Conservation (phyloP, 2,888 invertebrate species). For the Apotomis turbidana region DNA sequence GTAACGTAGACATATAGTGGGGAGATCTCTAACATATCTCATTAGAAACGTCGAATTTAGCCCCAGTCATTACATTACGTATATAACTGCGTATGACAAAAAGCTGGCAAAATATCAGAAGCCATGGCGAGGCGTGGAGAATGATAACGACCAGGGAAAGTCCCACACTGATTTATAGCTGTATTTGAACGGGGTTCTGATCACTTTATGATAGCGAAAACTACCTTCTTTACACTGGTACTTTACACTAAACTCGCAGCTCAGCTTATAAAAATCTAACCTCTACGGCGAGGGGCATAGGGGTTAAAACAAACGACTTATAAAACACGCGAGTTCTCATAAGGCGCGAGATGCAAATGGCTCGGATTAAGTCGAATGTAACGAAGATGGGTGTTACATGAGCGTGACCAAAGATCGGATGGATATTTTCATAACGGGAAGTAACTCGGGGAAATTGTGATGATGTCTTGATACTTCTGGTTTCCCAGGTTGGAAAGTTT, state of each 20-base stretch:
- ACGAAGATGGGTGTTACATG: slow-evolving; percentile 58
- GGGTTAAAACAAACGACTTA: neutral
- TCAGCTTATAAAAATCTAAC: slow-evolving; percentile 16
- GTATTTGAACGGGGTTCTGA: slow-evolving; percentile 79
- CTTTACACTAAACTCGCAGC: slow-evolving; percentile 3
- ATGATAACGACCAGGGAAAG: slow-evolving; percentile 78
- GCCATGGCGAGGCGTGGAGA: slow-evolving; percentile 66
- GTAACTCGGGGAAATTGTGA: slow-evolving; percentile 36
- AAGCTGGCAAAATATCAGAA: slow-evolving; percentile 70
- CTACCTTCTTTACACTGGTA: slow-evolving; percentile 48
- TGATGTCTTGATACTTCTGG: slow-evolving; percentile 32
- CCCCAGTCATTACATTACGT: slow-evolving; percentile 58
- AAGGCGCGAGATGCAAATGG: slow-evolving; percentile 76
- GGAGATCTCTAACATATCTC: too few relatives aligned
- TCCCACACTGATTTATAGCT: slow-evolving; percentile 71
- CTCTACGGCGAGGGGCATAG: slow-evolving; percentile 1
- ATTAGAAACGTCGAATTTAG: too few relatives aligned
- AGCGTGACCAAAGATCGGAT: slow-evolving; percentile 54
- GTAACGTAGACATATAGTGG: too few relatives aligned
- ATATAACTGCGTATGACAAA: slow-evolving; percentile 70
- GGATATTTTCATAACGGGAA: slow-evolving; percentile 37
- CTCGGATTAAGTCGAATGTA: slow-evolving; percentile 64
- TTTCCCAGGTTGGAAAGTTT: slow-evolving; percentile 8
- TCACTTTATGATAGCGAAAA: slow-evolving; percentile 82
- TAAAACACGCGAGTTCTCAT: slow-evolving; percentile 65